Base-by-base conservation (phyloP, 2,797 vertebrate species). In the Microctenopoma steveboyesi region DNA sequence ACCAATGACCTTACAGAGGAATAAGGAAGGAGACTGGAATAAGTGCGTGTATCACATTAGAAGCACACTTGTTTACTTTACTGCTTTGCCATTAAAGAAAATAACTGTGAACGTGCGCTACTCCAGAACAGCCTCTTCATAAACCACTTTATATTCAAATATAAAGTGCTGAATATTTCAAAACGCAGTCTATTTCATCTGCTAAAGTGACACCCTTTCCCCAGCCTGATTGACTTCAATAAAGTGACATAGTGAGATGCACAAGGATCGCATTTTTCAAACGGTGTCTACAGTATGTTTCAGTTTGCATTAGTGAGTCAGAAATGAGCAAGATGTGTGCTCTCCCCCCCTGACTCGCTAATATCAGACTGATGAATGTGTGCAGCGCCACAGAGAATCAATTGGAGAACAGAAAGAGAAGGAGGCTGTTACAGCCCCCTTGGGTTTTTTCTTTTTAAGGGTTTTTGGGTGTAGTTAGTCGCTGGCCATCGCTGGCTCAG, bases 1-100 rank as follows among this genome's bases (percentile, higher is more conserved):
- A 81, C 64, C 50, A 0, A 5, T 81, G 73, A 84, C 83, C 81
- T 84, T 74, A 66, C 11, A 4, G 33, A 50, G 46, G 59, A 28
- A 43, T 57, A 22, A 25, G 25, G 30, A 16, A 33, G 27, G 54
- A 42, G 28, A 3, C 8, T 4, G 5, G 7, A 5, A 4, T 5
- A 12, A n/a, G 18, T 12, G 18, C 14, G 10, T 37, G 39, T 53
- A 47, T 25, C 27, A n/a, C 51, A 47, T 40, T 11, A 50, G 10
- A 27, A 28, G 30, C 42, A 15, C 15, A 73, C 49, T 6, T 47
- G 51, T 71, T 69, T 42, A 37, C 50, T 39, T 45, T 46, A 27
- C 28, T 45, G 6, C 9, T 28, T 25, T 1, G 10, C 15, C 3
- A 48, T 72, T 74, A 65, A 25, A 54, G 40, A 15, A 25, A 46